phyloP scores from a whole-genome alignment of 2,888 invertebrate genomes.

The Melanargia galathea region DNA sequence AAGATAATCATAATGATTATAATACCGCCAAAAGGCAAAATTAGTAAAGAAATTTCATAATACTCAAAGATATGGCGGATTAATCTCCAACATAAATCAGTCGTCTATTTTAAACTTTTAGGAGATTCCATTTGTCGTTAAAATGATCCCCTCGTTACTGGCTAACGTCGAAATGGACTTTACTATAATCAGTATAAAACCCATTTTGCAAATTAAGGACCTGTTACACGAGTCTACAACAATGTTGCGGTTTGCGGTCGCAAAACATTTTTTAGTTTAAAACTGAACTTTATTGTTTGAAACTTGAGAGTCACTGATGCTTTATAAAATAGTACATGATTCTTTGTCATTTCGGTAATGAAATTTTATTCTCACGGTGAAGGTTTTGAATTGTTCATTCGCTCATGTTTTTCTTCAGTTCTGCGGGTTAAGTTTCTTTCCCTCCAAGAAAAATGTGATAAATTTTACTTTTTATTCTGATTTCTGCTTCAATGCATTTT shows the following conservation, averaged over 20 bases:
- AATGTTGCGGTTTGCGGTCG: background rate
- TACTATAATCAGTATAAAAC: conserved; percentile 10
- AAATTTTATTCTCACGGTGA: conserved; percentile 26
- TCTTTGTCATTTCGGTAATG: conserved; percentile 11
- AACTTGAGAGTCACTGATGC: background rate
- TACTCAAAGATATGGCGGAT: conserved; percentile 20
- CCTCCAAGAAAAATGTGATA: conserved; percentile 14
- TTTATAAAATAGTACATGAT: background rate
- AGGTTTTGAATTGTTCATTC: conserved; percentile 26
- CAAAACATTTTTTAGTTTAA: background rate
- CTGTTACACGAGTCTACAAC: conserved; percentile 12
- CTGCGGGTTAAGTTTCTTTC: conserved; percentile 24
- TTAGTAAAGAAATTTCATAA: conserved; percentile 5
- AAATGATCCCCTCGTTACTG: conserved; percentile 9
- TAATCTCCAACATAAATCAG: conserved; percentile 24
- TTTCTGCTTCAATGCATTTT: conserved; percentile 16
- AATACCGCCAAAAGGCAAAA: background rate
- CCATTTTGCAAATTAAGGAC: conserved; percentile 25
- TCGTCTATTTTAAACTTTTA: conserved; percentile 20
- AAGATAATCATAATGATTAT: background rate
- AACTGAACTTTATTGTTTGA: background rate
- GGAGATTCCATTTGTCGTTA: conserved; percentile 15
- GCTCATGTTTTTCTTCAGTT: conserved; percentile 23
- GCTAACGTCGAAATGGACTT: conserved; percentile 13
- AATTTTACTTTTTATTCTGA: conserved; percentile 11